phyloP scores from a whole-genome alignment of 1,140 invertebrate species.

The Carposina sasakii region DNA sequence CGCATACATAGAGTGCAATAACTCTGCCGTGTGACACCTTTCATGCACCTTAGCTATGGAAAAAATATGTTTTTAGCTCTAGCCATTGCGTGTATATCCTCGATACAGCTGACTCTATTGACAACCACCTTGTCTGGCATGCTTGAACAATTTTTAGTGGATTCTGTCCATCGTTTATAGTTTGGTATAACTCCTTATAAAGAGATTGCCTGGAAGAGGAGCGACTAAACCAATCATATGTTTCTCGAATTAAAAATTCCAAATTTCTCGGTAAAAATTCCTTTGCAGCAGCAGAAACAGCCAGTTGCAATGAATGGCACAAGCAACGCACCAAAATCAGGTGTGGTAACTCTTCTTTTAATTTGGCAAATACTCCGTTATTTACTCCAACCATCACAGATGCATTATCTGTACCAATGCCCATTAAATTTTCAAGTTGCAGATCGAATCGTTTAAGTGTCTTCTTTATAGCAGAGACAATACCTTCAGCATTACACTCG shows the following conservation, averaged over 20 bases:
- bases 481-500: conserved; percentile 15
- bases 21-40: conserved; percentile 17
- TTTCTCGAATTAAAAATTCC: conserved; percentile 52
- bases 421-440: conserved; percentile 31
- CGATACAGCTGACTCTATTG: conserved; percentile 39
- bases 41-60: conserved; percentile 15
- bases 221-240: conserved; percentile 20
- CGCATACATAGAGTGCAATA: conserved; percentile 13
- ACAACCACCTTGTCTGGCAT: conserved; percentile 49
- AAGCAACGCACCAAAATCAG: conserved; percentile 26
- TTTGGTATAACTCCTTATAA: conserved; percentile 33
- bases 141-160: conserved; percentile 43
- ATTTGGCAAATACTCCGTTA: conserved; percentile 38
- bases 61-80: conserved; percentile 38
- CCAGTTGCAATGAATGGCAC: conserved; percentile 39
- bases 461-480: conserved; percentile 14
- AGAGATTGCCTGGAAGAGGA: conserved; percentile 9
- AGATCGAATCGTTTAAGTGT: conserved; percentile 17
- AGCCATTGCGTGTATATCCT: conserved; percentile 42
- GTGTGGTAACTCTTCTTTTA: conserved; percentile 22
- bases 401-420: conserved; percentile 52
- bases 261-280: conserved; percentile 39
- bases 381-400: conserved; percentile 49
- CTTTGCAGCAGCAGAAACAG: conserved; percentile 22
- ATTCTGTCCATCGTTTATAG: conserved; percentile 38